phyloP scores from a whole-genome alignment of 1,140 invertebrate species.

The Zaprionus tsacasi region DNA sequence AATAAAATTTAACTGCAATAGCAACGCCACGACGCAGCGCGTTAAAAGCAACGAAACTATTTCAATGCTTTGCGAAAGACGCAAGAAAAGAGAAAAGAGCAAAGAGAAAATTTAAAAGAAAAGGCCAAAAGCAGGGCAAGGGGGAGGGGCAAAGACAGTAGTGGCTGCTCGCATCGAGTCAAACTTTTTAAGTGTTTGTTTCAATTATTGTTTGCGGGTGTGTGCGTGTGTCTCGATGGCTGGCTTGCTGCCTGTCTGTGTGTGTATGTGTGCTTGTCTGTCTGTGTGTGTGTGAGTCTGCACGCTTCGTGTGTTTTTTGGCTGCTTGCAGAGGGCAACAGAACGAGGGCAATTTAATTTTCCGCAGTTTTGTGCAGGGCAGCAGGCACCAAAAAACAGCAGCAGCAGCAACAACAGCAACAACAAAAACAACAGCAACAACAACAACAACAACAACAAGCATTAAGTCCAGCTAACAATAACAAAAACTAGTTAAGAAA shows the following conservation, averaged over 20 bases:
- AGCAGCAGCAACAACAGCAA: slow-evolving; percentile 14
- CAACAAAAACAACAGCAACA: slow-evolving; percentile 20
- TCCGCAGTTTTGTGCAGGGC: slow-evolving; percentile 64
- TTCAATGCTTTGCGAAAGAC: slow-evolving; percentile 42
- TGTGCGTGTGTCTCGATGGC: slow-evolving; percentile 40
- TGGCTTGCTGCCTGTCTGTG: slow-evolving; percentile 14
- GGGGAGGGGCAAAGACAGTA: slow-evolving; percentile 13
- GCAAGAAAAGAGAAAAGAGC: slow-evolving; percentile 14
- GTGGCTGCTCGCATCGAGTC: slow-evolving; percentile 36
- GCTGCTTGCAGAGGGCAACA: slow-evolving; percentile 19
- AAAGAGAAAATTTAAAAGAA: slow-evolving; percentile 9
- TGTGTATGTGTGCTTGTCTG: slow-evolving; percentile 5
- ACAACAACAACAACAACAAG: slow-evolving; percentile 24
- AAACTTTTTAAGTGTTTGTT: slow-evolving; percentile 82
- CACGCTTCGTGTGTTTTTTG: slow-evolving; percentile 29
- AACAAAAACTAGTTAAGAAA: slow-evolving; percentile 82
- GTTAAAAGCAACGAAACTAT: slow-evolving; percentile 63
- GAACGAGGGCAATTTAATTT: slow-evolving; percentile 74
- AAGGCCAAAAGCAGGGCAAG: slow-evolving; percentile 9
- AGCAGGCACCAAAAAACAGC: slow-evolving; percentile 27
- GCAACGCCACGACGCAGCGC: slow-evolving; percentile 33
- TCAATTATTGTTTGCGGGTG: slow-evolving; percentile 78
- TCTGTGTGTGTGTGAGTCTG: slow-evolving; percentile 10
- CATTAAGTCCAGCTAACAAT: slow-evolving; percentile 61
- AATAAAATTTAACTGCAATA: slow-evolving; percentile 68